Percentiles rank a stretch among this genome's conserved stretches.
phyloP scores from a whole-genome alignment of 2,113 vertebrate species.

The Alligator sinensis region DNA sequence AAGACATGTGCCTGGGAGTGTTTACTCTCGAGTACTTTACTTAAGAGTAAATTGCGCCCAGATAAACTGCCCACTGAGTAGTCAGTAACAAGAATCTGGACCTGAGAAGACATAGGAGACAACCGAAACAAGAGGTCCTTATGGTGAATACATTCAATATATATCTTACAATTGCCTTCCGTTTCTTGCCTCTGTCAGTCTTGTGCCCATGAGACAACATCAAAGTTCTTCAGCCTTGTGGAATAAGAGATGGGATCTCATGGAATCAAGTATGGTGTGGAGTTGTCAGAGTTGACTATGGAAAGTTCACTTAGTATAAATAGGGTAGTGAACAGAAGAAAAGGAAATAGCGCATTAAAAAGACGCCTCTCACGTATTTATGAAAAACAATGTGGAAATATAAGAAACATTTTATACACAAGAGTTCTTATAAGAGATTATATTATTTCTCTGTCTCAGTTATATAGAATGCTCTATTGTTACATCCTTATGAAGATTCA shows the following conservation, averaged over 20 bases:
- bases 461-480: not conserved
- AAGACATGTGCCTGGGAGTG: too few species aligned
- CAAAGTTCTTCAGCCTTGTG: not conserved
- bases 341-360: not conserved
- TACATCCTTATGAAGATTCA: not conserved
- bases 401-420: fast-evolving
- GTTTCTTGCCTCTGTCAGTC: not conserved
- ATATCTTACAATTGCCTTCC: not conserved
- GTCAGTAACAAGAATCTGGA: not conserved
- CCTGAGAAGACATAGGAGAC: not conserved
- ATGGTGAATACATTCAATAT: not conserved
- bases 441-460: not conserved
- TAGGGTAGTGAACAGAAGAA: not conserved
- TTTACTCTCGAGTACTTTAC: too few species aligned
- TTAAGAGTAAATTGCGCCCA: too few species aligned
- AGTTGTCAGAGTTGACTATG: not conserved
- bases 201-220: fast-evolving
- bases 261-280: not conserved
- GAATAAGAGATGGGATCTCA: not conserved
- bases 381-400: not conserved
- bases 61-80: not conserved
- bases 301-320: not conserved
- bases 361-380: not conserved
- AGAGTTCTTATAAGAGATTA: not conserved
- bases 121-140: not conserved